Evolutionary conservation across 2,113 vertebrate species (phyloP).

Genomic region (Sialia sialis): DNA sequence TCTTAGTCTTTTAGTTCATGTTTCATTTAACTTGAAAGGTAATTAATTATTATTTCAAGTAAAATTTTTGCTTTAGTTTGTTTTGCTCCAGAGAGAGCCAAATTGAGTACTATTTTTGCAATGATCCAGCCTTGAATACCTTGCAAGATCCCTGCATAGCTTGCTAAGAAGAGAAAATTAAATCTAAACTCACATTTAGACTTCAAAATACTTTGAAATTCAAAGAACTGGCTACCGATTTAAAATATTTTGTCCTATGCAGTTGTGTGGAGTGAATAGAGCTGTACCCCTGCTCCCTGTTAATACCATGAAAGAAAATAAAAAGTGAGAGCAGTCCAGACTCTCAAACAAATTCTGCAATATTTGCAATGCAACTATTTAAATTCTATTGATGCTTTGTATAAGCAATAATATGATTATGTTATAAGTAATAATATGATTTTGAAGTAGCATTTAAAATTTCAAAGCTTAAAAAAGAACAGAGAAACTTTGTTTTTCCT

Average conservation of each 20-base stretch:
- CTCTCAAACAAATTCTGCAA: background rate
- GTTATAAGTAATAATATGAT: background rate
- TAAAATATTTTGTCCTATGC: background rate
- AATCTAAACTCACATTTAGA: background rate
- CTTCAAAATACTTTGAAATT: background rate
- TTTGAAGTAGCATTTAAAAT: background rate
- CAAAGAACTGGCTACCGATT: background rate
- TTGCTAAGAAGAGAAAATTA: background rate
- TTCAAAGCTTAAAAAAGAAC: background rate
- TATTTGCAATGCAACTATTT: background rate
- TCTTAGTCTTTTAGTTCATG: background rate
- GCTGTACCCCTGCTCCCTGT: background rate
- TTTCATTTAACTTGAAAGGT: background rate
- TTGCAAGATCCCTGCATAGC: background rate
- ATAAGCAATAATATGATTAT: background rate
- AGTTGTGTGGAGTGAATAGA: background rate
- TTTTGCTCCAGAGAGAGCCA: background rate
- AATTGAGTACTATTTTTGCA: background rate
- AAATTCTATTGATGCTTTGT: background rate
- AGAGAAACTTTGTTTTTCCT: background rate
- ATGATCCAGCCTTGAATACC: background rate
- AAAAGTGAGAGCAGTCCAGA: background rate
- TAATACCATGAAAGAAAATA: background rate
- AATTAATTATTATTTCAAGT: background rate
- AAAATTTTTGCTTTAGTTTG: rapidly evolving